Conservation (phyloP, 2,113 vertebrate genomes). For the Gadus macrocephalus region DNA sequence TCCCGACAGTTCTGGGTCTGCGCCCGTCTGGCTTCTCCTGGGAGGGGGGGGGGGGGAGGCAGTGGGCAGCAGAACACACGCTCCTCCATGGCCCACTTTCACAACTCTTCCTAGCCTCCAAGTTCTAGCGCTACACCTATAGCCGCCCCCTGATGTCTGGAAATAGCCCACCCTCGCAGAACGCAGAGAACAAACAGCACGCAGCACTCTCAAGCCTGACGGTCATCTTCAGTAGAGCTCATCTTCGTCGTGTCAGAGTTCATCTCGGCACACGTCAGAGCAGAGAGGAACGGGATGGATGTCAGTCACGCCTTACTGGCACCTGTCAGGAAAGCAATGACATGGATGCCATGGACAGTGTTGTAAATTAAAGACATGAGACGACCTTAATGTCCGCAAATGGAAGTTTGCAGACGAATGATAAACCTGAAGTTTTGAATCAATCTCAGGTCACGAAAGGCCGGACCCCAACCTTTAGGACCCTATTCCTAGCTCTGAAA, state of each 20-base stretch:
- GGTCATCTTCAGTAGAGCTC: slow-evolving; percentile 3
- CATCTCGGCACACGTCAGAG: too few species aligned
- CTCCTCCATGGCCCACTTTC: slow-evolving; percentile 62
- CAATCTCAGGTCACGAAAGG: too few species aligned
- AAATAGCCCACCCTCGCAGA: slow-evolving; percentile 50
- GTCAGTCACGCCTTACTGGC: too few species aligned
- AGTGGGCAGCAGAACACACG: slow-evolving; percentile 22
- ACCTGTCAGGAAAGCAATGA: too few species aligned
- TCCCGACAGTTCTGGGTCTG: slow-evolving; percentile 55
- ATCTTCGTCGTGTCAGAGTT: background rate
- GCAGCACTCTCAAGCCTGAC: slow-evolving; percentile 12
- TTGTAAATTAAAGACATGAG: too few species aligned
- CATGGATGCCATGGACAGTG: too few species aligned
- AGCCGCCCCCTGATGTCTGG: slow-evolving; percentile 48
- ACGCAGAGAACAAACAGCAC: slow-evolving; percentile 30
- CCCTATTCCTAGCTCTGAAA: too few species aligned
- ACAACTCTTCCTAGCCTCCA: slow-evolving; percentile 54
- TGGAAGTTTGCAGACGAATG: too few species aligned
- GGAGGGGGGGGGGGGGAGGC: slow-evolving; percentile 12
- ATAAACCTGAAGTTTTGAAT: too few species aligned
- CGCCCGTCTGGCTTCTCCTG: slow-evolving; percentile 6
- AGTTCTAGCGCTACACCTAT: slow-evolving; percentile 56
- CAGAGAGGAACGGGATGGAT: too few species aligned
- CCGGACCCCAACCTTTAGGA: too few species aligned
- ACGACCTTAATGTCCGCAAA: too few species aligned